Evolutionary conservation across 37 sponge, comb jelly and placozoan species (phyloP).

Genomic region (Halichondria panicea): DNA sequence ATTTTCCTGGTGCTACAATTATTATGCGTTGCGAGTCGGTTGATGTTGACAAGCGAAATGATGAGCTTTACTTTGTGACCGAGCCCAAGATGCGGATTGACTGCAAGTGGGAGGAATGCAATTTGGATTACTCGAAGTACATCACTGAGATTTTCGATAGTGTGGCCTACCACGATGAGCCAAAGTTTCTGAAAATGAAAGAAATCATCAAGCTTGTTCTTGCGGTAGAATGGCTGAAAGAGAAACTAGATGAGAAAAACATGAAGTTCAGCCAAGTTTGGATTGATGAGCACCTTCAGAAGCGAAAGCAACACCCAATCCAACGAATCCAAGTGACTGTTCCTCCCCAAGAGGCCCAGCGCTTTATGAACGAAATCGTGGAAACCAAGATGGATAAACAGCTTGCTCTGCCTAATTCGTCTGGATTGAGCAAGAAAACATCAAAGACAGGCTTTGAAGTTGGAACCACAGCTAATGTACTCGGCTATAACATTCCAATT

Average conservation of each 20-base stretch:
- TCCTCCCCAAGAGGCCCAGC: too few relatives aligned
- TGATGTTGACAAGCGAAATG: background rate
- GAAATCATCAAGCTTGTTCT: constrained; percentile 50
- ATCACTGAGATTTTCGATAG: constrained; percentile 24
- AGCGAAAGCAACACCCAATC: background rate
- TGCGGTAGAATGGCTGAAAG: constrained; percentile 35
- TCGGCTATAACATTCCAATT: too few relatives aligned
- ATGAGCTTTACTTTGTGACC: constrained; percentile 14
- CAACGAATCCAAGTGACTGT: too few relatives aligned
- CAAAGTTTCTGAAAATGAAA: constrained; percentile 44
- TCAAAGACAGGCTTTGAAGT: background rate
- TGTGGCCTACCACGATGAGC: constrained; percentile 59
- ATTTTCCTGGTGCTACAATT: constrained; percentile 3
- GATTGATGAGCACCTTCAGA: constrained; percentile 14
- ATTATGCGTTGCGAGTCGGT: constrained; percentile 43
- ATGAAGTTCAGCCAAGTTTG: constrained; percentile 28
- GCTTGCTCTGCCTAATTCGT: background rate
- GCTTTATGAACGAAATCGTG: too few relatives aligned
- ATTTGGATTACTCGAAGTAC: constrained; percentile 33
- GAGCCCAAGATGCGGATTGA: constrained; percentile 48
- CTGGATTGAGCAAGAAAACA: background rate
- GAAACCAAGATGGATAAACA: too few relatives aligned
- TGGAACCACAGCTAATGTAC: constrained; percentile 8
- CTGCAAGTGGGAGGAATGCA: background rate
- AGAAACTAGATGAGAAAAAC: constrained; percentile 21